These are phyloP conservation scores for Alligator mississippiensis DNA, from an alignment of 2,113 vertebrate genomes.

Conservation along the genomic window DNA sequence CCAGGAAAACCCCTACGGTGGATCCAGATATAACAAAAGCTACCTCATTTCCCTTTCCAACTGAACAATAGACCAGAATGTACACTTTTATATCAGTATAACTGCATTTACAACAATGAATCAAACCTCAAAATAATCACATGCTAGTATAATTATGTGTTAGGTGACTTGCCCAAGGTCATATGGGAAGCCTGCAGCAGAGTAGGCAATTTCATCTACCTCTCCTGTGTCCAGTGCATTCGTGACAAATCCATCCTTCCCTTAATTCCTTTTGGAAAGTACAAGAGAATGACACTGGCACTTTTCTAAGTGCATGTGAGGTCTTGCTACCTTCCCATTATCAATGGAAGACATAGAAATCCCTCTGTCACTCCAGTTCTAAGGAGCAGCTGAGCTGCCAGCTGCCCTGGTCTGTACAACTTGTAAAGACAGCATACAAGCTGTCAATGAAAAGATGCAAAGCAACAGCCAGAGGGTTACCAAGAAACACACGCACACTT, in stretches of 20 bases:
- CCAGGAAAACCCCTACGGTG: accelerated
- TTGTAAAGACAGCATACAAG: not conserved
- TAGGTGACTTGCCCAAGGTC: not conserved
- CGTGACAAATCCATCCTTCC: not conserved
- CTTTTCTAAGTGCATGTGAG: no score
- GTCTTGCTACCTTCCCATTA: not conserved
- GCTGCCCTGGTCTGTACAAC: no score
- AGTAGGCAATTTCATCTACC: not conserved
- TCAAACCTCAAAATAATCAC: no score
- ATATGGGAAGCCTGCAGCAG: not conserved
- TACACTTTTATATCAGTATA: not conserved
- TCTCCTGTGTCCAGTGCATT: not conserved
- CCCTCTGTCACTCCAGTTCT: not conserved
- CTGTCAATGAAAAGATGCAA: not conserved
- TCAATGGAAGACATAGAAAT: not conserved
- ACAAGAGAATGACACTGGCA: no score
- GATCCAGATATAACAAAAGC: accelerated
- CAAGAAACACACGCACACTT: no score
- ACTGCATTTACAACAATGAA: no score
- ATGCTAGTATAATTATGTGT: accelerated
- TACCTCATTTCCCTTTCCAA: not conserved
- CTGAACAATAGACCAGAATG: accelerated
- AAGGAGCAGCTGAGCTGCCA: not conserved
- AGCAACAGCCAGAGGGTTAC: no score
- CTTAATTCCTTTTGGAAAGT: no score